phyloP scores from a whole-genome alignment of 2,797 vertebrate genomes.

The Leucoraja ocellata region DNA sequence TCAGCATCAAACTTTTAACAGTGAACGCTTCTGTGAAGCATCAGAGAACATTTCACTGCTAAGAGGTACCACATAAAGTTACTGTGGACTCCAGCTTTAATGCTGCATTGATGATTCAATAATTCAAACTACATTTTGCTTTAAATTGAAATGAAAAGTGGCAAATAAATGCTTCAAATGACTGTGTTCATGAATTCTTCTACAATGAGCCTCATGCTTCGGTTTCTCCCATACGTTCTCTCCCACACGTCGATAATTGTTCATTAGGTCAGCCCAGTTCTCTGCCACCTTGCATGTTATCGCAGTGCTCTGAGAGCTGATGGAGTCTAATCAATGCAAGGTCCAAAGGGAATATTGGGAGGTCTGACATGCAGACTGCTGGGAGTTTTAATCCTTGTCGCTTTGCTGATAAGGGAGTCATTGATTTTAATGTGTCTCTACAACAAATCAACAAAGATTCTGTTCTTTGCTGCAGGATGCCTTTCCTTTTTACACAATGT shows the following conservation, averaged over 20 bases:
- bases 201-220: not conserved
- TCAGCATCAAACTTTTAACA: not conserved
- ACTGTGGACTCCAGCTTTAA: not conserved
- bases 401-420: not conserved
- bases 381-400: not conserved
- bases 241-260: conserved; percentile 3
- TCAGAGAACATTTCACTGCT: not conserved
- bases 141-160: not conserved
- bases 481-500: not conserved
- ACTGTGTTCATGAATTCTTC: not conserved
- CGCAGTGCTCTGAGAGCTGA: conserved; percentile 22
- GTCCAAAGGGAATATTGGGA: conserved; percentile 28
- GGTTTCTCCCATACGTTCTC: not conserved
- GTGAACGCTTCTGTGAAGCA: not conserved
- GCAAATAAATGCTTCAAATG: not conserved
- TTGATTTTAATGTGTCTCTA: not conserved
- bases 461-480: not conserved
- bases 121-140: not conserved
- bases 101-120: not conserved
- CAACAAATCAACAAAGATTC: not conserved
- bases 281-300: not conserved
- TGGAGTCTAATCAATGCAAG: not conserved
- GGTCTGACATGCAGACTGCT: not conserved
- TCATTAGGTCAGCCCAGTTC: not conserved
- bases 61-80: not conserved